phyloP scores from a whole-genome alignment of 2,113 vertebrate species.

The Nerophis lumbriciformis region DNA sequence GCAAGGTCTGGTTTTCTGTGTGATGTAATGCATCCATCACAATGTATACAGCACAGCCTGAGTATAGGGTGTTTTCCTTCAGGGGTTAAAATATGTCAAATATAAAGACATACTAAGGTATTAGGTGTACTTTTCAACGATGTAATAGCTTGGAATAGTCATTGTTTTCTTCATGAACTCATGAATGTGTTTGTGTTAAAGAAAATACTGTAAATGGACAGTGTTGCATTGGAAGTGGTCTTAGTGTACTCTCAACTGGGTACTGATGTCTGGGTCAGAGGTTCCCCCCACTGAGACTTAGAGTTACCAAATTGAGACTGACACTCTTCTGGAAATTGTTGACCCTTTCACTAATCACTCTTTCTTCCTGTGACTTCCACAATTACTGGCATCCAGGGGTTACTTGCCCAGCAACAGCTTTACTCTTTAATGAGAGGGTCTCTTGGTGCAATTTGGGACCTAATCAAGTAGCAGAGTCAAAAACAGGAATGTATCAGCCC shows the following conservation, averaged over 20 bases:
- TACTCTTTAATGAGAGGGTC: conserved; percentile 63
- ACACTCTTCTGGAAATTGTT: conserved; percentile 59
- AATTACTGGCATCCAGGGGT: conserved; percentile 64
- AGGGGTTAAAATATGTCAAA: no score
- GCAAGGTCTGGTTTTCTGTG: no score
- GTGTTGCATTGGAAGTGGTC: not conserved
- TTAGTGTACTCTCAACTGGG: not conserved
- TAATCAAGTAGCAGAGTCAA: conserved; percentile 48
- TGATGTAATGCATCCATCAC: no score
- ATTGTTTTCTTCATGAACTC: not conserved
- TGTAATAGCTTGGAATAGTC: not conserved
- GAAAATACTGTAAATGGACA: not conserved
- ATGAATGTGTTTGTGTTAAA: not conserved
- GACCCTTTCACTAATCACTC: conserved; percentile 59
- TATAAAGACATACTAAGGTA: not conserved
- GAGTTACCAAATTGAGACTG: conserved; percentile 46
- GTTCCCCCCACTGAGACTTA: conserved; percentile 31
- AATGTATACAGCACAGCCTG: no score
- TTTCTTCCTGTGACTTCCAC: conserved; percentile 50
- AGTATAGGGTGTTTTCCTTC: no score
- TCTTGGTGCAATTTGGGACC: conserved; percentile 45
- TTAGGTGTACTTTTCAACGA: not conserved
- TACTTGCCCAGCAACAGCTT: conserved; percentile 59
- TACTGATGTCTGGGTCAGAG: conserved; percentile 28
- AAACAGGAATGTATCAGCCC: conserved; percentile 41